Evolutionary conservation across 1,140 invertebrate species (phyloP), one percentile per base, ranked within the genome.

Genomic region (Eupristina koningsbergeri): DNA sequence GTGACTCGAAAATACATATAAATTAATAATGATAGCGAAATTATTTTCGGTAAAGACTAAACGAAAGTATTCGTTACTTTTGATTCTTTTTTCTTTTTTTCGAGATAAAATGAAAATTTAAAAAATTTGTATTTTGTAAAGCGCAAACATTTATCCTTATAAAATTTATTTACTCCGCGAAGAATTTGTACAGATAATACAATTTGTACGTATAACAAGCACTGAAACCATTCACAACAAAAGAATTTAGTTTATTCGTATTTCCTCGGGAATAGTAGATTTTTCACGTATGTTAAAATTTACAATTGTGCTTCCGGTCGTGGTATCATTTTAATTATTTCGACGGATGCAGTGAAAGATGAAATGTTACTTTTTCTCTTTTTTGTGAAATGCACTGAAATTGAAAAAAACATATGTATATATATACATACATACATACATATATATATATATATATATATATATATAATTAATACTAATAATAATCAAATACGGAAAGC

Each of bases 151-250:
- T 85, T 86, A 86, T 85, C 88, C 85, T 86, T 81, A 81, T 88
- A 81, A 34, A 53, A 39, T 74, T 73, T 63, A 81, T 74, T 71
- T 31, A 81, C 36, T 22, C 39, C 69, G 58, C 61, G 41, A 76
- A 53, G 29, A 82, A 77, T 88, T 87, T 86, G 86, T 86, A 87
- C 86, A 86, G 88, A 90, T 89, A 90, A 89, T 90, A 91, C 86
- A 87, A 82, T 86, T 87, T 89, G 80, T 89, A 88, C 80, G 88
- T 84, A 80, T 83, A 31, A 77, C 67, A 83, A 87, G 53, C 63
- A 87, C 78, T 84, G 36, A 61, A 84, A 78, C 83, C 78, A 80
- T 78, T 81, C 36, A 47, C 73, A 76, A 76, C 76, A 67, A 73
- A 31, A 53, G 2, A 82, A 47, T 77, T 83, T 15, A 82, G 61